Evolutionary conservation across 2,888 invertebrate species (phyloP), one percentile per base, ranked within the genome.

Genomic region (Agapostemon virescens): DNA sequence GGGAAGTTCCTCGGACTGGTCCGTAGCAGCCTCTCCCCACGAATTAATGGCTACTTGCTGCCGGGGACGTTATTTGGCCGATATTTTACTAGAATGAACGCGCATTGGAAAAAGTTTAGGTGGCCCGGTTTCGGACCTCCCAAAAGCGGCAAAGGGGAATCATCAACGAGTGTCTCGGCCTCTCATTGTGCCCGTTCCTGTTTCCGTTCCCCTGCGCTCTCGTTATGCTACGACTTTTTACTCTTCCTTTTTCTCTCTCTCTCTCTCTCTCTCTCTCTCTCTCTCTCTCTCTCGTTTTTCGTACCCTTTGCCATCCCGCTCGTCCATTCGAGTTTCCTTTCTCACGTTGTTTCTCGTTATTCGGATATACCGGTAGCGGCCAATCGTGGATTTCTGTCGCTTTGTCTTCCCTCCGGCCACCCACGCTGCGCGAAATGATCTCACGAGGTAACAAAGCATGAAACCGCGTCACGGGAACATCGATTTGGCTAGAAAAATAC

Each of bases 1-100:
- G 74, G 67, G 52, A 82, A 71, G 61, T 77, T 77, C 73, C 71
- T 45, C 61, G 52, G 64, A 55, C 63, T 36, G 68, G 64, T 64
- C 42, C 69, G 64, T 36, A 58, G 61, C 68, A 52, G 69, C 23
- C n/a, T 75, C 71, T 70, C 63, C 38, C 64, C 23, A 33, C 69
- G 82, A 87, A 86, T 85, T 85, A 87, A 88, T 86, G 85, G 82
- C 84, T 79, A 79, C 88, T 86, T 74, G 74, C 66, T 75, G 79
- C 73, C 69, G 63, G 81, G 74, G 73, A 84, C 79, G 80, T 87
- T 77, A 86, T 85, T 89, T 85, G 82, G 71, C 69, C 80, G 84
- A 83, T 86, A 84, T 87, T 87, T 86, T 84, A 87, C 75, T 82
- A 63, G 67, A 17, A 45, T 49, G 69, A 64, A 71, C 72, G 81